A percentile compares a stretch with the other conserved stretches of the same genome.
These are phyloP conservation scores for Eidolon dupreanum DNA, from an alignment of 2,797 vertebrate species.

Conservation along the genomic window DNA sequence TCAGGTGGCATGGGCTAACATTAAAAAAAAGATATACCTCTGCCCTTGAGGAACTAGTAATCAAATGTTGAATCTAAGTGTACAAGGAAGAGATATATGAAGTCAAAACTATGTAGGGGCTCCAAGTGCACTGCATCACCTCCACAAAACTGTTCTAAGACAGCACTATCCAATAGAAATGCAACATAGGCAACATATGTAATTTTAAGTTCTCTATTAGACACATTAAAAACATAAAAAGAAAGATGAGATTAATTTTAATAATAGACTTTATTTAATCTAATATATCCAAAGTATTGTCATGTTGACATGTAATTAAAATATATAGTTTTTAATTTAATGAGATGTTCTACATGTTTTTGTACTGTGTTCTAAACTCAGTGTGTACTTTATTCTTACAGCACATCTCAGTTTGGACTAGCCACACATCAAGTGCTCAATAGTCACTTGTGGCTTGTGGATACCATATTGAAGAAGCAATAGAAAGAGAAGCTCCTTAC, in stretches of 20 bases:
- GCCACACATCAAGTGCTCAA: background rate
- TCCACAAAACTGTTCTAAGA: background rate
- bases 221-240: background rate
- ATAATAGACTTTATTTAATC: slow-evolving; percentile 17
- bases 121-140: background rate
- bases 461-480: background rate
- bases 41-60: background rate
- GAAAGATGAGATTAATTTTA: background rate
- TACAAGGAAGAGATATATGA: background rate
- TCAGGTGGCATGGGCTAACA: background rate
- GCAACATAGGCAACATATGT: background rate
- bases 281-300: background rate
- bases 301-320: slow-evolving; percentile 13
- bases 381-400: background rate
- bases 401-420: slow-evolving; percentile 3
- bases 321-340: background rate
- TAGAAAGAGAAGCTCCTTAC: slow-evolving; percentile 77
- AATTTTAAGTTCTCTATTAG: background rate
- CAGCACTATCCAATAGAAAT: slow-evolving; percentile 21
- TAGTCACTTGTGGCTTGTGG: background rate
- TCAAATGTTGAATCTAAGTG: background rate
- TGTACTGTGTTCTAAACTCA: slow-evolving; percentile 4
- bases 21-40: background rate
- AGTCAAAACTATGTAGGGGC: background rate
- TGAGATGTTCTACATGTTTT: slow-evolving; percentile 8